A percentile compares a stretch with the other conserved stretches of the same genome.
These are phyloP conservation scores for Meiosimyza decipiens DNA, from an alignment of 2,888 invertebrate species.

Conservation along the genomic window DNA sequence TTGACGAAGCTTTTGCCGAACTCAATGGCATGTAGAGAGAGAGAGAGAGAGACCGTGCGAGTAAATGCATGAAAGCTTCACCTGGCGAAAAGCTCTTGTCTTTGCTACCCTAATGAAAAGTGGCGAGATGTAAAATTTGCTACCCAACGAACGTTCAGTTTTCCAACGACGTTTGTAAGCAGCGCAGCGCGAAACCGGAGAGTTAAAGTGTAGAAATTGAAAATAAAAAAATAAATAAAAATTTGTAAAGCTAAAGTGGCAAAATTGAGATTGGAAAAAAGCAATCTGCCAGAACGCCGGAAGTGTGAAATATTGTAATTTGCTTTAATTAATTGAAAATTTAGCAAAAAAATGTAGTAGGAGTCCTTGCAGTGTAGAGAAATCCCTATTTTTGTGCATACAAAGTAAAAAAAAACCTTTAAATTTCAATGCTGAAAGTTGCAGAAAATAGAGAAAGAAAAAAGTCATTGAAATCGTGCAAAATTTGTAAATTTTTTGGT, in stretches of 20 bases:
- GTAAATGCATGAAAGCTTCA: neutral
- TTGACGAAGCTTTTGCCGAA: neutral
- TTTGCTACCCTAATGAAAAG: conserved; percentile 25
- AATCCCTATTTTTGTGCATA: no score
- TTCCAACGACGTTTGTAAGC: conserved; percentile 55
- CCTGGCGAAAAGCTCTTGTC: neutral
- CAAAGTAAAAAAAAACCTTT: no score
- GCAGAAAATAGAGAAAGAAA: neutral
- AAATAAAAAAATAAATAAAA: neutral
- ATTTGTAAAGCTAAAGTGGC: neutral
- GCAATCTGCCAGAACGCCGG: no score
- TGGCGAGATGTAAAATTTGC: conserved; percentile 22
- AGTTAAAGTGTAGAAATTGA: neutral
- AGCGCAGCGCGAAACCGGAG: conserved; percentile 45
- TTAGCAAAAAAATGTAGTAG: no score
- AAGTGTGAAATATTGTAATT: neutral
- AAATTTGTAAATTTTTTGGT: neutral
- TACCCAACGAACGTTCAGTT: conserved; percentile 51
- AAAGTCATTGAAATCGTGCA: neutral
- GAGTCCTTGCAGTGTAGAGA: no score
- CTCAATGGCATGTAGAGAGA: neutral
- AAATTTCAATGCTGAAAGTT: no score
- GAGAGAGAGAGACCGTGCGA: no score
- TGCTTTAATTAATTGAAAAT: no score
- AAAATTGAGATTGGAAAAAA: neutral